Conservation (phyloP, 2,797 vertebrate genomes). For the Steatocranus sp. region DNA sequence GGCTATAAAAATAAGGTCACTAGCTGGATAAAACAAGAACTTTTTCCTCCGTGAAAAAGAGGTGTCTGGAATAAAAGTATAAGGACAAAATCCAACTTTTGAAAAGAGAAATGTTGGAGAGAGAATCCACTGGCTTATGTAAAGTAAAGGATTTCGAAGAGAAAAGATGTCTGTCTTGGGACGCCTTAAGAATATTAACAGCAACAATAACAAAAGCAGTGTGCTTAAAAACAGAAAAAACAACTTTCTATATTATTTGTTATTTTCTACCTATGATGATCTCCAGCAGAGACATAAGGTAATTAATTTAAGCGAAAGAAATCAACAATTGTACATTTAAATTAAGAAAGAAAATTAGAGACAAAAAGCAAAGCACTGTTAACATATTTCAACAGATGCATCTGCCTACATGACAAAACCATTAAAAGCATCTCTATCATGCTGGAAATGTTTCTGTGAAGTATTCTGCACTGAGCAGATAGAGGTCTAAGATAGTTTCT, state of each 20-base stretch:
- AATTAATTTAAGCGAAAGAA: neutral
- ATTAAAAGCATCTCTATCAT: slow-evolving; percentile 23
- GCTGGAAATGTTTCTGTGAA: slow-evolving; percentile 41
- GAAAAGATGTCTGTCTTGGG: neutral
- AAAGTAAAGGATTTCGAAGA: slow-evolving; percentile 2
- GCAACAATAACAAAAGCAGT: neutral
- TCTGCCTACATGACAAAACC: slow-evolving; percentile 5
- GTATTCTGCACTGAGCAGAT: slow-evolving; percentile 27
- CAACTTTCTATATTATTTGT: neutral
- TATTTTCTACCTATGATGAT: neutral
- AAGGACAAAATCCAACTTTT: slow-evolving; percentile 1
- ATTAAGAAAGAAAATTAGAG: neutral
- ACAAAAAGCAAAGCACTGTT: neutral
- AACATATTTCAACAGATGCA: slow-evolving; percentile 20
- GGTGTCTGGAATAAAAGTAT: slow-evolving; percentile 8
- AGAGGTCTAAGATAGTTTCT: slow-evolving; percentile 42
- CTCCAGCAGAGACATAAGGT: neutral
- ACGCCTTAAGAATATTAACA: slow-evolving; percentile 7
- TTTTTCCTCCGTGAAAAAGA: slow-evolving; percentile 1
- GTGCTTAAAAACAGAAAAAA: neutral
- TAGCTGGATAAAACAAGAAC: slow-evolving; percentile 19
- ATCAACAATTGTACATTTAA: neutral
- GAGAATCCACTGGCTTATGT: slow-evolving; percentile 4
- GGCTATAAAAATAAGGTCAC: slow-evolving; percentile 53
- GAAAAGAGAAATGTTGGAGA: neutral